A percentile compares a stretch with the other conserved stretches of the same genome.
Evolutionary conservation across 2,797 vertebrate species (phyloP).

Genomic region (Choloepus didactylus): DNA sequence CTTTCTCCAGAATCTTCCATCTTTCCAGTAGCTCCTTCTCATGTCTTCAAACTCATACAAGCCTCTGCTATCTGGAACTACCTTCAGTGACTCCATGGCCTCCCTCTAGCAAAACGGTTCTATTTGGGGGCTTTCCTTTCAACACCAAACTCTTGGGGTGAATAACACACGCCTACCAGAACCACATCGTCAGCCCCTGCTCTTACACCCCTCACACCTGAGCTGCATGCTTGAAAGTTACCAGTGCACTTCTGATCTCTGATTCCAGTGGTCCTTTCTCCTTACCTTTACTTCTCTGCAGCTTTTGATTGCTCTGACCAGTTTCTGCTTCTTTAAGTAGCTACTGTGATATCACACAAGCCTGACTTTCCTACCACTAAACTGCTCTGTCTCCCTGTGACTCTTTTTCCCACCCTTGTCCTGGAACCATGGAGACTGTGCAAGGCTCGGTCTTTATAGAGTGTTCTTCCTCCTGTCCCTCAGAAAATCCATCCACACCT

Average conservation of each 20-base stretch:
- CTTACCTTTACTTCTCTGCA: neutral
- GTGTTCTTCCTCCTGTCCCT: neutral
- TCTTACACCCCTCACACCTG: neutral
- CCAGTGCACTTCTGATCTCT: neutral
- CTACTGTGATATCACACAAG: neutral
- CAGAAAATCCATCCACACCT: neutral
- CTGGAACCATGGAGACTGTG: neutral
- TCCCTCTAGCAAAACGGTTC: neutral
- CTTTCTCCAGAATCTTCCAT: neutral
- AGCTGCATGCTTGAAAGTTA: conserved; percentile 24
- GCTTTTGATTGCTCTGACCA: neutral
- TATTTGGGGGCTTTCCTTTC: neutral
- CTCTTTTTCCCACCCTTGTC: neutral
- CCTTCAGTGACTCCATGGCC: neutral
- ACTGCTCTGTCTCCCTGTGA: neutral
- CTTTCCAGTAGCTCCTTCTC: neutral
- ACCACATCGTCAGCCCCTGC: neutral
- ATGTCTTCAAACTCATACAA: neutral
- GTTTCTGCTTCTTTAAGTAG: neutral
- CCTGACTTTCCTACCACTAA: neutral
- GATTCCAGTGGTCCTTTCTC: neutral
- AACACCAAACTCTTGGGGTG: neutral
- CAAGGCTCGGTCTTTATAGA: neutral
- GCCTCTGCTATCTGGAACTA: neutral
- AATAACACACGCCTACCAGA: neutral